Evolutionary conservation across 2,888 invertebrate genomes (phyloP), one percentile per base, ranked within the genome.

Genomic region (Andrena flavipes): DNA sequence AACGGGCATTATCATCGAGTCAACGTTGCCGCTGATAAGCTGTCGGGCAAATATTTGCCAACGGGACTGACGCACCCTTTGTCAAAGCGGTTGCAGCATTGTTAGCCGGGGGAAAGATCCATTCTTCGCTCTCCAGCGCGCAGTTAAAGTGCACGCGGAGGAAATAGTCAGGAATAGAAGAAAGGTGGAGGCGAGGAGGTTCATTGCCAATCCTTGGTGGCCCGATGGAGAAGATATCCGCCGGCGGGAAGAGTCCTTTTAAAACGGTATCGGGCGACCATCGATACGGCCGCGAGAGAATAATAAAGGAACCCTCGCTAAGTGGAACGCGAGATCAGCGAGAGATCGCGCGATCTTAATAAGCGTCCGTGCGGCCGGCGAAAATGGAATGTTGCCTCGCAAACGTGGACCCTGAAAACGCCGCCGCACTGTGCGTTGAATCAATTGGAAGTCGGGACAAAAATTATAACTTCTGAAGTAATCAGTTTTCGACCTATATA

Each of bases 141-240:
- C 62, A 78, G 68, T 29, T 67, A 20, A 42, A 42, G 16, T 42
- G 64, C 62, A 29, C 10, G 16, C 48, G 10, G 26, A 60, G 30
- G 42, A 56, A 20, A 59, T 49, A 65, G 72, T 74, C 26, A 2
- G 30, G 54, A 78, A 84, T 86, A 86, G 63, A 65, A 74, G 76
- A 72, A 76, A 62, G 64, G 68, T 1, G 16, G 65, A 33, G 35
- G 73, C 5, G 30, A 64, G 79, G 30, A 82, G 76, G 35, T 70
- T 54, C 54, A 74, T 49, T 62, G n/a, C 29, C 60, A 65, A 29
- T 63, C 35, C 49, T 3, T 20, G 60, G 60, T 69, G 65, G 67
- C 70, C 48, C 68, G 65, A 65, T n/a, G 63, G 48, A 65, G 20
- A 4, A 69, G 30, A 63, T 80, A 42, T 29, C 54, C 42, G n/a